Conservation (phyloP, 37 sponge, comb jelly and placozoan genomes). For the Axinella damicornis region DNA sequence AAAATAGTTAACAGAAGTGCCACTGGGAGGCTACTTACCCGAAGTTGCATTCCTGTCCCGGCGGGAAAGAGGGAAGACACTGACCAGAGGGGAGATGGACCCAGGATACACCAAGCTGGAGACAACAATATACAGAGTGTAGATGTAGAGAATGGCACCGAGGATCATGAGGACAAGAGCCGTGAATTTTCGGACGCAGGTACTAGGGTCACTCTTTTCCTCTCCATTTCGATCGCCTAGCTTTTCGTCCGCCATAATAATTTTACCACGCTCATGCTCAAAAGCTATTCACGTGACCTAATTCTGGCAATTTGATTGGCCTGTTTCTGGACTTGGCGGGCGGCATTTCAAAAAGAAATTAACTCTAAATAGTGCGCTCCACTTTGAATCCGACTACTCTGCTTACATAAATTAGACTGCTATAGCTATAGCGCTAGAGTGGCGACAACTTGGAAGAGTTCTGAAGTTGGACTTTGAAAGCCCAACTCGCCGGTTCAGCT, state of each 20-base stretch:
- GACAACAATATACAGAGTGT: slow-evolving; percentile 39
- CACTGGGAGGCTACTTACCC: background rate
- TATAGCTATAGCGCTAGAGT: too few species aligned
- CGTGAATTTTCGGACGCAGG: slow-evolving; percentile 9
- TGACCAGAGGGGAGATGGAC: slow-evolving; percentile 38
- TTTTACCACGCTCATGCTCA: background rate
- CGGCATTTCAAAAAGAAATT: background rate
- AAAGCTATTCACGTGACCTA: background rate
- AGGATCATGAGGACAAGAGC: slow-evolving; percentile 36
- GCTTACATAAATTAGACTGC: too few species aligned
- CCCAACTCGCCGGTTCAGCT: too few species aligned
- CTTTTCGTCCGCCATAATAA: too few species aligned
- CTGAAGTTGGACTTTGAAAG: too few species aligned
- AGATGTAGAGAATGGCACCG: slow-evolving; percentile 42
- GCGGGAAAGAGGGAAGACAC: background rate
- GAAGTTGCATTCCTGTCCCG: background rate
- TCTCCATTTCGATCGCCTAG: too few species aligned
- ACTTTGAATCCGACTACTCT: too few species aligned
- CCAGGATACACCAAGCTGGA: slow-evolving; percentile 39
- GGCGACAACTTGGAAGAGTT: too few species aligned
- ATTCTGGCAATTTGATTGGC: background rate
- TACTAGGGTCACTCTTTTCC: too few species aligned
- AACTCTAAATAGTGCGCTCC: background rate
- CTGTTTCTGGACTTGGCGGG: background rate
- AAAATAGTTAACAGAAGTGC: too few species aligned